Conservation (phyloP, 2,797 vertebrate genomes). For the Fringilla coelebs region DNA sequence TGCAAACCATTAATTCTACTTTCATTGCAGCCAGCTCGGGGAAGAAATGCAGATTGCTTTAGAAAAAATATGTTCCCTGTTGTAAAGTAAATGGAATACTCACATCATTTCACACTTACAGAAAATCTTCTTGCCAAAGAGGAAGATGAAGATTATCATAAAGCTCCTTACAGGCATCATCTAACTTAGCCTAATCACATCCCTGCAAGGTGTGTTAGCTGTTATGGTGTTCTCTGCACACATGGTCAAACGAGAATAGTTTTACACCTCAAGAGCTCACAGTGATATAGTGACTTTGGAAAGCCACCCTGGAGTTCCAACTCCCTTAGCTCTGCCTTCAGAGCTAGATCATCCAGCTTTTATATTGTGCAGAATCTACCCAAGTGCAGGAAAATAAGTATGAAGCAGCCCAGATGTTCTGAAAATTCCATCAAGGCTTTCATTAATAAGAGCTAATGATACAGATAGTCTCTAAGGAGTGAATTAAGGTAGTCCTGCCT, state of each 20-base stretch:
- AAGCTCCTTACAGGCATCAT: background rate
- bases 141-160: background rate
- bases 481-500: background rate
- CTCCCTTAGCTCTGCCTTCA: background rate
- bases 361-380: background rate
- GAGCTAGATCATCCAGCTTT: background rate
- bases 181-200: background rate
- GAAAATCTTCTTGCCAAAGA: background rate
- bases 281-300: background rate
- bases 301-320: background rate
- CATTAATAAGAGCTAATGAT: background rate
- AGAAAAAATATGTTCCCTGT: background rate
- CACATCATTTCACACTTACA: background rate
- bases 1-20: slow-evolving; percentile 11
- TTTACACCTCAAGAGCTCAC: background rate
- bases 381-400: background rate
- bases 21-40: background rate
- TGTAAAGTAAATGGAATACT: background rate
- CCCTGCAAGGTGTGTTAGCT: background rate
- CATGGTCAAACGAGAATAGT: accelerated
- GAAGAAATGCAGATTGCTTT: background rate
- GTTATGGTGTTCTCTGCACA: background rate
- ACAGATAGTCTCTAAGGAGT: background rate
- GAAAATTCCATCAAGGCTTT: background rate
- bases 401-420: background rate